Evolutionary conservation across 2,113 vertebrate species (phyloP).

Genomic region (Microcebus lehilahytsara): DNA sequence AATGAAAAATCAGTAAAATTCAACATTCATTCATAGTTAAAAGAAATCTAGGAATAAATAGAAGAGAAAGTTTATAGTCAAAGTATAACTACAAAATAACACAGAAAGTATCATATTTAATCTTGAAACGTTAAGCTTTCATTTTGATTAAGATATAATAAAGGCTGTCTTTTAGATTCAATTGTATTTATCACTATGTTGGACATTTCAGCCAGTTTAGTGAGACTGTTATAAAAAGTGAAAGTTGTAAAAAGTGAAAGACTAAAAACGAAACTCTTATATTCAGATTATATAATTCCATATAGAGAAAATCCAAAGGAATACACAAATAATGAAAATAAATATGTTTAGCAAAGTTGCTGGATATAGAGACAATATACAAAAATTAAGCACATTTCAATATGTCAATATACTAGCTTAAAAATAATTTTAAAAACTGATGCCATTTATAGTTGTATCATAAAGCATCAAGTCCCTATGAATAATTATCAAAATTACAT

Average conservation of each 20-base stretch:
- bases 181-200: background rate
- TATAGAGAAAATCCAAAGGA: background rate
- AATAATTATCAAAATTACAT: background rate
- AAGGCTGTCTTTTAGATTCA: background rate
- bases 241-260: background rate
- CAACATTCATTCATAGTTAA: background rate
- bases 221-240: background rate
- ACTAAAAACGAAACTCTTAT: background rate
- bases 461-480: background rate
- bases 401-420: background rate
- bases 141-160: background rate
- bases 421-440: background rate
- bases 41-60: background rate
- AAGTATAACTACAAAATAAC: background rate
- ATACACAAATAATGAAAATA: background rate
- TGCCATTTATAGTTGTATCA: background rate
- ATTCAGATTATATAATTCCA: background rate
- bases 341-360: background rate
- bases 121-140: background rate
- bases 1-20: background rate
- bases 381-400: background rate
- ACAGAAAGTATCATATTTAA: background rate
- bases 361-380: background rate
- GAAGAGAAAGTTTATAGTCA: background rate
- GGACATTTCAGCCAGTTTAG: background rate